Evolutionary conservation across 2,888 invertebrate species (phyloP), one percentile per base, ranked within the genome.

Genomic region (Crepidodera aurea): DNA sequence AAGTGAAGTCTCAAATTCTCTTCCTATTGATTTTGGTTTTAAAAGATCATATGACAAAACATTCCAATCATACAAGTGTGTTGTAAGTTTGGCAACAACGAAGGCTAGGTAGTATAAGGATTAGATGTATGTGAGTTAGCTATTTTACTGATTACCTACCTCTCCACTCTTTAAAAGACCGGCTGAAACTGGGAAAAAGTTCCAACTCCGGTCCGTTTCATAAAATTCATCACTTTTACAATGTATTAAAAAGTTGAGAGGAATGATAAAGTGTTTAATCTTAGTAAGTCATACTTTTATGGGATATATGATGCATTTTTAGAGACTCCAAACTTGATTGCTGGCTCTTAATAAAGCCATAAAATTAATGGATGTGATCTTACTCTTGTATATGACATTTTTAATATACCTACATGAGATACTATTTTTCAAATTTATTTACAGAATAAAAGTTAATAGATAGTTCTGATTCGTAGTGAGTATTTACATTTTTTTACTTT

Each of bases 121-220:
- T 67, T 62, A 55, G 66, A 67, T 63, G 60, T 61, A 46, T 54
- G 61, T 53, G 54, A 71, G 67, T 64, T 65, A 69, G 71, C 74
- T 70, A 73, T 75, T 74, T 72, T 68, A 67, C 71, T 74, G 75
- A 75, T 74, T 75, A 74, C 73, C 73, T 75, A 74, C 73, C 73
- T 74, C 70, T 75, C 70, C 63, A 68, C 70, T 71, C 70, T 73
- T 69, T 68, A 69, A 71, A 70, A 64, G 68, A 71, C 68, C 67
- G 66, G 69, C 70, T 69, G 59, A 66, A 65, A 68, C 59, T 68
- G 70, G 65, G 57, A 65, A 65, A 60, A 67, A 66, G 63, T 64
- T 69, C 58, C 27, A 69, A 71, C 65, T 70, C 69, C 71, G 54
- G 68, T 70, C 65, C 65, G 64, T 67, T 60, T 65, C 71, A 71